Percentiles rank a stretch among this genome's conserved stretches.
Evolutionary conservation across 2,113 vertebrate genomes (phyloP).

Genomic region (Grammomys dolichurus): DNA sequence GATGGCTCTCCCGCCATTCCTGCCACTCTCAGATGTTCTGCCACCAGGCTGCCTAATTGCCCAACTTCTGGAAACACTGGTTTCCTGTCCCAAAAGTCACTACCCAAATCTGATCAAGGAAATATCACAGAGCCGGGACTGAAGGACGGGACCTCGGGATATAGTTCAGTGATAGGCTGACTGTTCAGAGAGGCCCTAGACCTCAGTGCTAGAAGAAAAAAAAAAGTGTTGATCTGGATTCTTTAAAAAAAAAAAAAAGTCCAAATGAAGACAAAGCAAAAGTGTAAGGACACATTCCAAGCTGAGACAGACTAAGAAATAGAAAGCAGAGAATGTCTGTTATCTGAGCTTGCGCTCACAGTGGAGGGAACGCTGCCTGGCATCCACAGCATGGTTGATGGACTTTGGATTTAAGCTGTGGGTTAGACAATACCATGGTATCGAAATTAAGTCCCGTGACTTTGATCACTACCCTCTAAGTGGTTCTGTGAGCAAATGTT

Average conservation of each 20-base stretch:
- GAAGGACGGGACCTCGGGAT: not conserved
- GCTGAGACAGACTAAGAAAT: too few relatives aligned
- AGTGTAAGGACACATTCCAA: too few relatives aligned
- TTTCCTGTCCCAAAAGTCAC: not conserved
- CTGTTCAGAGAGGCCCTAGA: not conserved
- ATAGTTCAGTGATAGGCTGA: too few relatives aligned
- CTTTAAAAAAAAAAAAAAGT: too few relatives aligned
- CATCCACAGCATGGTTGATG: too few relatives aligned
- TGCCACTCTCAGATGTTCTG: not conserved
- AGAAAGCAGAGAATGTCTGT: not conserved
- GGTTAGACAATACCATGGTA: not conserved
- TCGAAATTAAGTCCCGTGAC: not conserved
- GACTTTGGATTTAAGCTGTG: not conserved
- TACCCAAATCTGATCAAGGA: not conserved
- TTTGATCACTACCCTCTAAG: not conserved
- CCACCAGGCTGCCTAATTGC: not conserved
- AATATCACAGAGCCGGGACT: not conserved
- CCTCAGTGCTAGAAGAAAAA: not conserved
- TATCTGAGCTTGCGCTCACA: not conserved
- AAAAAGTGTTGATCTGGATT: too few relatives aligned
- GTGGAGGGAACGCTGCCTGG: not conserved
- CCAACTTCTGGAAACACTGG: not conserved
- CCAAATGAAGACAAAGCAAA: too few relatives aligned
- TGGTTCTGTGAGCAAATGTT: not conserved
- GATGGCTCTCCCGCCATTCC: rapidly evolving